Base-by-base conservation (phyloP, 2,113 vertebrate species). In the Xenopus borealis region DNA sequence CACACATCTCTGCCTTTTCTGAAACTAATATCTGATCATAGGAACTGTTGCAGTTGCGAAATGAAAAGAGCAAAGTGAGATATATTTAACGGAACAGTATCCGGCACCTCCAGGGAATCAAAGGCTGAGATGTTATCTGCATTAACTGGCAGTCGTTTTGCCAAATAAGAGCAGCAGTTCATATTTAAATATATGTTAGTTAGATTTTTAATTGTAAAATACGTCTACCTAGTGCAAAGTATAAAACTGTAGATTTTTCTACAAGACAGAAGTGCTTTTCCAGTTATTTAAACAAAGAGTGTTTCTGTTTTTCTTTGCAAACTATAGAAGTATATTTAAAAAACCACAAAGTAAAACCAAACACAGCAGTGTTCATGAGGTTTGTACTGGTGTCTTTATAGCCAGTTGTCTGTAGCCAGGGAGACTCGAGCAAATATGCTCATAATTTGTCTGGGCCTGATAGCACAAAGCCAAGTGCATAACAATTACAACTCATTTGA, bases 41-140 rank as follows among this genome's bases (percentile, higher is more conserved):
- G 80, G 80, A 83, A 83, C 82, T 81, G 81, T 85, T 87, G 81
- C 79, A 86, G 82, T 86, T 87, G 82, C 86, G 86, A 88, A 85
- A 86, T 85, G 78, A 88, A 59, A 83, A 80, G 78, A 80, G 72
- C 23, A 62, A 80, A 61, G 81, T 87, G 84, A 87, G 83, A 84
- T 85, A 84, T 72, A 83, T 84, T 85, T 83, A 85, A 84, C 80
- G 78, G 81, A 84, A 82, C 61, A 4, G 79, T 85, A 85, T 85
- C 84, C 81, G 83, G 82, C 81, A 75, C 72, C 17, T 70, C 0
- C 81, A 74, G 7, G 83, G 40, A 84, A 72, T 83, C 71, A 85
- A 62, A 83, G 82, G 81, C 80, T 82, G 68, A 86, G 82, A 87
- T 86, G 81, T 79, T 83, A 85, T 88, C 86, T 85, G 69, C 78